These are phyloP conservation scores for Gasteruption jaculator DNA, from an alignment of 2,888 invertebrate species.

Conservation along the genomic window DNA sequence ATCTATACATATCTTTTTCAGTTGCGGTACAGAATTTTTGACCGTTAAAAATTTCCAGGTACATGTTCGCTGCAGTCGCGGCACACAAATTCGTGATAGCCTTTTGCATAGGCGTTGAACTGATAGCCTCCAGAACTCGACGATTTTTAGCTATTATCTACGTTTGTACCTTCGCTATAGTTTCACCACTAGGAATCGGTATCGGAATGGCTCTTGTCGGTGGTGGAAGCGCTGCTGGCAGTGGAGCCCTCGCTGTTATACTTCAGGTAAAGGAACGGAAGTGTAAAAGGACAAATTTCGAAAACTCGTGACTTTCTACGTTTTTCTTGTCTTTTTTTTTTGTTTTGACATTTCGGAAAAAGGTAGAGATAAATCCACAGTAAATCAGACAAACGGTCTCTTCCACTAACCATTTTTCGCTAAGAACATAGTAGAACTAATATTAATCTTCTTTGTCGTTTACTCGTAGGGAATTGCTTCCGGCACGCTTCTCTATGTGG, in stretches of 20 bases:
- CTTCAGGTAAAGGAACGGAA: constrained; percentile 45
- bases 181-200: constrained; percentile 77
- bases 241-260: constrained; percentile 54
- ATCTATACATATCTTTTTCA: constrained; percentile 1
- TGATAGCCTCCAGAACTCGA: constrained; percentile 68
- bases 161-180: constrained; percentile 71
- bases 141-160: constrained; percentile 62
- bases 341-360: no score
- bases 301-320: no score
- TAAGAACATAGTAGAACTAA: no score
- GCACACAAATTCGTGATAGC: constrained; percentile 85
- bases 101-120: constrained; percentile 82
- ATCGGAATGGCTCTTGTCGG: constrained; percentile 67
- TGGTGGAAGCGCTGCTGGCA: constrained; percentile 57
- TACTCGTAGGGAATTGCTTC: constrained; percentile 76
- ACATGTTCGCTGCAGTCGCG: constrained; percentile 79
- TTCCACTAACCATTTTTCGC: no score
- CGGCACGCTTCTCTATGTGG: constrained; percentile 90
- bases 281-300: no score
- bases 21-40: not conserved
- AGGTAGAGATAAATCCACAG: no score
- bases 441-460: no score
- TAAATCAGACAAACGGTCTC: no score
- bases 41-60: constrained; percentile 57
- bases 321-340: no score